Conservation (phyloP, 2,888 invertebrate genomes). For the Netelia inedita region DNA sequence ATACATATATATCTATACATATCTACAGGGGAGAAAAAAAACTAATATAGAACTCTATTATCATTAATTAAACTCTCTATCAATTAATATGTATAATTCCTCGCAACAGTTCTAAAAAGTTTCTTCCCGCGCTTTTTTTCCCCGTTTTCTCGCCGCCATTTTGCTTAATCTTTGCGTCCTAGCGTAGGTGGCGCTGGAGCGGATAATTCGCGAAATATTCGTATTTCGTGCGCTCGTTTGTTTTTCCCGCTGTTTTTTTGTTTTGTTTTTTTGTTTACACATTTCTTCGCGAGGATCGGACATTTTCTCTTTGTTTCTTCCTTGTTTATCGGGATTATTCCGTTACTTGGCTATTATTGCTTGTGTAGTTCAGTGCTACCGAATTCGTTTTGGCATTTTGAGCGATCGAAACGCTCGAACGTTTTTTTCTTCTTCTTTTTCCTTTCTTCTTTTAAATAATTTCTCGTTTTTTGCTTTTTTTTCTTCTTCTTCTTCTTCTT, state of each 20-base stretch:
- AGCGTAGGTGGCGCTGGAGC: slow-evolving; percentile 10
- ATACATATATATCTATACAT: slow-evolving; percentile 81
- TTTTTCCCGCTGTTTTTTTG: background rate
- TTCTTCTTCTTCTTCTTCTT: background rate
- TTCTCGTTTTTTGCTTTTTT: slow-evolving; percentile 6
- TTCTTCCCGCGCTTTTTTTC: slow-evolving; percentile 70
- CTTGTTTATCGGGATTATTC: slow-evolving; percentile 4
- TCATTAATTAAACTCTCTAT: slow-evolving; percentile 84
- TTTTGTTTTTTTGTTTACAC: slow-evolving; percentile 6
- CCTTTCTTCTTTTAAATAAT: slow-evolving; percentile 1
- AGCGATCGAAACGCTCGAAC: slow-evolving; percentile 77
- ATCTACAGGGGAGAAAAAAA: slow-evolving; percentile 83
- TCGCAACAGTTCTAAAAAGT: slow-evolving; percentile 81
- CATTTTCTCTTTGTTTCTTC: slow-evolving; percentile 24
- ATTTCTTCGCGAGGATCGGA: background rate
- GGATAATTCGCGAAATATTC: slow-evolving; percentile 16
- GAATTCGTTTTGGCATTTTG: slow-evolving; percentile 83
- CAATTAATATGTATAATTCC: slow-evolving; percentile 82
- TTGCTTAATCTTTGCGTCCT: background rate
- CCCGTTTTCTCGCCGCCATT: slow-evolving; percentile 9
- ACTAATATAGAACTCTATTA: slow-evolving; percentile 84
- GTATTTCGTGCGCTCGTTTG: slow-evolving; percentile 12
- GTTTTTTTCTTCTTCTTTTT: background rate
- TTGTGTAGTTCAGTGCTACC: slow-evolving; percentile 82
- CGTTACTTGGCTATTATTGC: slow-evolving; percentile 81